Evolutionary conservation across 2,113 vertebrate species (phyloP).

Genomic region (Syngnathus typhle): DNA sequence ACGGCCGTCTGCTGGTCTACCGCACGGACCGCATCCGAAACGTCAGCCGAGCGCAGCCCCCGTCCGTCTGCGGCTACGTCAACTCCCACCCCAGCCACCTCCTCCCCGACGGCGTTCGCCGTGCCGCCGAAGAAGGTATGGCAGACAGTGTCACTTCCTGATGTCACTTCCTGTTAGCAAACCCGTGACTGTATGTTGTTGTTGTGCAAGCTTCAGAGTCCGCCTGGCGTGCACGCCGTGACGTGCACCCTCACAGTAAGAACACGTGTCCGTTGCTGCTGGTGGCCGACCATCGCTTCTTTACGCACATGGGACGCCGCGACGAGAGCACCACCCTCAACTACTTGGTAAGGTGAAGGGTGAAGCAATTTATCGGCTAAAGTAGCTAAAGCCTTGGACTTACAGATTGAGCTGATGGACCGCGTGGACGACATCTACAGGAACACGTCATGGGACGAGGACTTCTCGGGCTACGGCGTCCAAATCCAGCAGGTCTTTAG

Average conservation of each 20-base stretch:
- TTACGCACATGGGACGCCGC: constrained; percentile 84
- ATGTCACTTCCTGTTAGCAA: not conserved
- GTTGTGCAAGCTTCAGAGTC: constrained; percentile 35
- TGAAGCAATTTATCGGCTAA: too few relatives aligned
- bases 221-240: constrained; percentile 65
- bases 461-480: constrained; percentile 87
- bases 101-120: constrained; percentile 59
- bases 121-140: constrained; percentile 34
- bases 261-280: constrained; percentile 92
- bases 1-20: constrained; percentile 82
- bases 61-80: constrained; percentile 87
- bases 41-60: constrained; percentile 79
- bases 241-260: constrained; percentile 69
- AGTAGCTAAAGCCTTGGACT: not conserved
- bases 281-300: constrained; percentile 94
- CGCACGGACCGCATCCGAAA: constrained; percentile 90
- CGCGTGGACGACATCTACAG: constrained; percentile 96
- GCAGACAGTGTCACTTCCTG: not conserved
- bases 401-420: constrained; percentile 93
- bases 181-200: not conserved
- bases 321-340: constrained; percentile 96
- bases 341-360: constrained; percentile 70
- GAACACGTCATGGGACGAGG: constrained; percentile 89
- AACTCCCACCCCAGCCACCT: constrained; percentile 65
- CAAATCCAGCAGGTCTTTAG: constrained; percentile 92